Base-by-base conservation (phyloP, 2,888 invertebrate genomes). In the Watsonalla cultraria region DNA sequence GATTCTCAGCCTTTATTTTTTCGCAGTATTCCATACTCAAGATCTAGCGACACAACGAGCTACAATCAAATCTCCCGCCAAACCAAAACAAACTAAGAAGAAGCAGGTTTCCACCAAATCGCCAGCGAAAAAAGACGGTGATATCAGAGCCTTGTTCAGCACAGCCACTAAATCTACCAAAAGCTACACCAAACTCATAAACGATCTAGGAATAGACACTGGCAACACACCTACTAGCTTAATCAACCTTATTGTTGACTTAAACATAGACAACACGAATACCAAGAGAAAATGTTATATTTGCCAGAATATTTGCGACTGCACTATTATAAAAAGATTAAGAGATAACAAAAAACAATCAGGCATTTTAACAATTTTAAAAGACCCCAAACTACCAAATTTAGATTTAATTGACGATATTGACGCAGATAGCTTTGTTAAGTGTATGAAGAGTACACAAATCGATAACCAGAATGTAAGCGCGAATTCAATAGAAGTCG, bases 81-180 rank as follows among this genome's bases (percentile, higher is more conserved):
- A 76, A 68, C 51, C 61, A 7, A 85, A 85, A 70, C 74, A 62
- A 51, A 58, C 66, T 46, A 86, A 80, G 70, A 82, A 75, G 65
- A 84, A 80, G 66, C 71, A 70, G 45, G 85, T 55, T 5, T 8
- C 66, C 24, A 24, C 56, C 5, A 88, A 85, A 66, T 81, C 86
- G 9, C 83, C 82, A 0, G 68, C 59, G 5, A 85, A 87, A 75
- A 85, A 80, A 78, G 74, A 92, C 70, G 86, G 91, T 0, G 93
- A 93, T 56, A 92, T 93, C 37, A 80, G 93, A 71, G 88, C 90
- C 51, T 80, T 93, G 57, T 93, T 93, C 51, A 84, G 86, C 58
- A 84, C 86, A 8, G 79, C 78, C 0, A 89, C 86, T 0, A 91
- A 86, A 71, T 86, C 86, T n/a, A 88, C 86, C 11, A 83, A 86